Conservation (phyloP, 2,797 vertebrate species). For the Trachurus trachurus region DNA sequence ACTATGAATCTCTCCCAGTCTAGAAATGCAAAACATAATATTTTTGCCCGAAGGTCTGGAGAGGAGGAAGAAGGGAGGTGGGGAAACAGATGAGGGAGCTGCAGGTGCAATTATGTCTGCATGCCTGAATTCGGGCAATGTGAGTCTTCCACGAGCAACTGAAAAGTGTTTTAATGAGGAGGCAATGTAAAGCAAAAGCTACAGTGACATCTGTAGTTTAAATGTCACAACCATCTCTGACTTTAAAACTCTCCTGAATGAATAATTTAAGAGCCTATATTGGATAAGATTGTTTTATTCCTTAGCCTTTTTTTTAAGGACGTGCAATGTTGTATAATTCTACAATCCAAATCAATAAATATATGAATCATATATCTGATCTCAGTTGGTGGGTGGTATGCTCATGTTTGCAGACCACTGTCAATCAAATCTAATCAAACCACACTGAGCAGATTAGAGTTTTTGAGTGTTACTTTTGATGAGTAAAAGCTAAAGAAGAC, state of each 20-base stretch:
- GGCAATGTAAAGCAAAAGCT: not conserved
- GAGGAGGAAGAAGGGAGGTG: not conserved
- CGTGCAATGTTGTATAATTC: too few relatives aligned
- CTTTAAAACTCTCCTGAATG: not conserved
- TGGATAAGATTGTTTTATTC: not conserved
- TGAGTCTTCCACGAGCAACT: conserved; percentile 4
- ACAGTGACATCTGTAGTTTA: not conserved
- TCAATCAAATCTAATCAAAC: not conserved
- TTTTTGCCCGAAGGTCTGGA: conserved; percentile 14
- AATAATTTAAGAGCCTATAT: not conserved
- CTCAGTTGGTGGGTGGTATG: not conserved
- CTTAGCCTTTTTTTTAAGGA: too few relatives aligned
- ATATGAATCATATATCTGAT: not conserved
- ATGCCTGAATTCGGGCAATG: conserved; percentile 39
- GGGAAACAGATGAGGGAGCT: conserved; percentile 21
- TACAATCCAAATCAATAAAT: too few relatives aligned
- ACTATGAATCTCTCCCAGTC: conserved; percentile 28
- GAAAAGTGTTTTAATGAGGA: not conserved
- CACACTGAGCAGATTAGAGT: not conserved
- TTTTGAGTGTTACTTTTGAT: not conserved
- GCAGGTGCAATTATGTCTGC: conserved; percentile 41
- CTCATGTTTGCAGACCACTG: not conserved
- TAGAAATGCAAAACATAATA: conserved; percentile 27
- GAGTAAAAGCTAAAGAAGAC: not conserved
- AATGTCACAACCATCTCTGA: not conserved